Conservation (phyloP, 2,888 invertebrate species). For the Buathra laborator region DNA sequence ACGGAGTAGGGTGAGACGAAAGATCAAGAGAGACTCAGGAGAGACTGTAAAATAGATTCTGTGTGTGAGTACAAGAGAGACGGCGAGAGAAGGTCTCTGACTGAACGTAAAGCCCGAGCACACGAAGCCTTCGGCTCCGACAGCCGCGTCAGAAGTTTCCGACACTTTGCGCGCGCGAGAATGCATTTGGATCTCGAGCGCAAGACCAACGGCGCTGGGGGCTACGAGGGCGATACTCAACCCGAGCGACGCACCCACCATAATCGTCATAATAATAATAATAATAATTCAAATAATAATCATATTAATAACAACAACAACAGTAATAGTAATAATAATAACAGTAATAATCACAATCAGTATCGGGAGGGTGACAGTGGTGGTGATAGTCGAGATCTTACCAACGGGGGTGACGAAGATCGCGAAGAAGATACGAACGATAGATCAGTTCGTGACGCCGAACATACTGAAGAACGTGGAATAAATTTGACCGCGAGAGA, state of each 20-base stretch:
- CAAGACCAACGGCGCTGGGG: constrained; percentile 57
- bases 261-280: constrained; percentile 36
- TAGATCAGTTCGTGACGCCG: background rate
- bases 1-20: constrained; percentile 17
- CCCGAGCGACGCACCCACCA: constrained; percentile 5
- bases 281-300: background rate
- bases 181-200: constrained; percentile 67
- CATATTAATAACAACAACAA: constrained; percentile 23
- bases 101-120: constrained; percentile 19
- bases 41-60: constrained; percentile 22
- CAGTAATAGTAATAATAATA: constrained; percentile 31
- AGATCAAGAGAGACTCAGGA: constrained; percentile 23
- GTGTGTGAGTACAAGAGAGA: constrained; percentile 17
- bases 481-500: constrained; percentile 36
- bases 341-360: constrained; percentile 26
- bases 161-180: constrained; percentile 68
- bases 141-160: constrained; percentile 66
- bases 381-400: constrained; percentile 16
- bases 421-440: background rate
- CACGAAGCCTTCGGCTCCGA: constrained; percentile 27
- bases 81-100: constrained; percentile 31
- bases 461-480: constrained; percentile 6
- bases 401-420: constrained; percentile 21
- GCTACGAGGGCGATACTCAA: constrained; percentile 49
- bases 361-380: constrained; percentile 57